Evolutionary conservation across 2,888 invertebrate genomes (phyloP), one percentile per base, ranked within the genome.

Genomic region (Drosophila mercatorum): DNA sequence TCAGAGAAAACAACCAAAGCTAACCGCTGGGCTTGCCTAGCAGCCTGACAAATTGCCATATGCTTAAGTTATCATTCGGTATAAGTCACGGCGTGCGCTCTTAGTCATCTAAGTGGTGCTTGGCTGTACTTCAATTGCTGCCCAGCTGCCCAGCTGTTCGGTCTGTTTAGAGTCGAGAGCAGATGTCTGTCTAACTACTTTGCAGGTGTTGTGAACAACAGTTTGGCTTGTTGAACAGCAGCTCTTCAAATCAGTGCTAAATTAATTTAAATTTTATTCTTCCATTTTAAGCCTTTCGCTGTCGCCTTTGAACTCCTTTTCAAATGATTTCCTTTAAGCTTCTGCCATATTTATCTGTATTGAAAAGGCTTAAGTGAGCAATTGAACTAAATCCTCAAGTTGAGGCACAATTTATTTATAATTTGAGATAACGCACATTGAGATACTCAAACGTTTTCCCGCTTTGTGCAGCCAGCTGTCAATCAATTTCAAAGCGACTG

Each of bases 41-140:
- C 62, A 31, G 57, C 63, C 58, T 78, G 65, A 78, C 74, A 78
- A 76, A 76, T 76, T 69, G 65, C 65, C 56, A 61, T 57, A 36
- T 58, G 60, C 14, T 56, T 31, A 34, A 57, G 28, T 49, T 73
- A 46, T 51, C 14, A 47, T 28, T 46, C 17, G 40, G 14, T 36
- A 51, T 36, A 72, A 55, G 44, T 76, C 47, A 63, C 43, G 46
- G 22, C 49, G 34, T 3, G 36, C 57, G 31, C 41, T 10, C 34
- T 68, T 40, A 52, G 56, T 57, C 56, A 43, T 8, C 43, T n/a
- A 38, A 41, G 14, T n/a, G 46, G 22, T 3, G 53, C 11, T 41
- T 34, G 17, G 14, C 31, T 40, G 22, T 11, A 47, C 17, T 28
- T 28, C 10, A 63, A 28, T 12, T 28, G 62, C 31, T 17, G 12